Base-by-base conservation (phyloP, 2,113 vertebrate species). In the Micronycteris hirsuta region DNA sequence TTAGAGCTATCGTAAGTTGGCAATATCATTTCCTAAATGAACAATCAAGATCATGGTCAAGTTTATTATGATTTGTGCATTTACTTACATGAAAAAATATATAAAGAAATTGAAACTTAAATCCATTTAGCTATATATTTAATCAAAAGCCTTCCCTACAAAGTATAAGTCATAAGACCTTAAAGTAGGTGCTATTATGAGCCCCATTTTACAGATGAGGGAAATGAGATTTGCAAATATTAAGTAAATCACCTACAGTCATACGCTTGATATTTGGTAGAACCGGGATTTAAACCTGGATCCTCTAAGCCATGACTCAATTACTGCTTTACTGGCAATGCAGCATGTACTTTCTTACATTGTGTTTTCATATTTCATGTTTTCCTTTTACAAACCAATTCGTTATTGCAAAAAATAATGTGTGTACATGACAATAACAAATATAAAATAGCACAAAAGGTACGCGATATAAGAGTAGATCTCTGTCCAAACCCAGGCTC, bases 301-400 rank as follows among this genome's bases (percentile, higher is more conserved):
- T 74, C 56, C 24, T 67, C 28, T 26, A 47, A 24, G 82, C 33
- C 15, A 54, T 49, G 33, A 38, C 38, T 28, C 43, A 74, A 63
- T 83, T 78, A 81, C 4, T 82, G 54, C 36, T 86, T 78, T 13
- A 31, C 45, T 58, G 10, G 22, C 45, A 52, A 81, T 54, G 54
- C 88, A 89, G 15, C n/a, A 67, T 45, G 77, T 54, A 38, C 12
- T 47, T 8, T 77, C 71, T 95, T 58, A 3, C 49, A 68, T 63
- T 71, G 15, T n/a, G 7, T 81, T 94, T 88, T 65, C 31, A 73
- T 52, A 71, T 52, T 67, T 77, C 10, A 74, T 19, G 6, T 67
- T 92, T 95, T 76, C 43, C 45, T 89, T 86, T 87, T 56, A 87
- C 47, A 95, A 92, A 47, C 80, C 80, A 86, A 17, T 36, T 91